Conservation (phyloP, 1,140 invertebrate species). For the Epicauta chinensis region DNA sequence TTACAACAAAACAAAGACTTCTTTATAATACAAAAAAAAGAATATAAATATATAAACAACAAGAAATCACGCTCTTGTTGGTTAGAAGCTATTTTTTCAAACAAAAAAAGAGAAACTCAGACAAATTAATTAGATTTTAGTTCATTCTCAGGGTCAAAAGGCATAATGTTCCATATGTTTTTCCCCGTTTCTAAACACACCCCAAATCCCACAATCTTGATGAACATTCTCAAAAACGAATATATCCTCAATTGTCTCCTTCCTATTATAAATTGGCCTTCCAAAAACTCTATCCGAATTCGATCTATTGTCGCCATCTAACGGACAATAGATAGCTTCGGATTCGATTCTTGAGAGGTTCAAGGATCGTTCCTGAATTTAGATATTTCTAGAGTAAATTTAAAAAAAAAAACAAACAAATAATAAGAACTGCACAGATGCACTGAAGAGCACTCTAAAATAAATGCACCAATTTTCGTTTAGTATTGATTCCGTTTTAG, state of each 20-base stretch:
- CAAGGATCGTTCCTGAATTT: too few species aligned
- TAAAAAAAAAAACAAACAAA: too few species aligned
- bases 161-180: constrained; percentile 17
- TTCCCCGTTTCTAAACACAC: too few species aligned
- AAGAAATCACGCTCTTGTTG: constrained; percentile 14
- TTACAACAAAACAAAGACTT: too few species aligned
- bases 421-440: too few species aligned
- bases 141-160: constrained; percentile 25
- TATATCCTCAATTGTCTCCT: not conserved
- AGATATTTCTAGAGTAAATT: too few species aligned
- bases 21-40: too few species aligned
- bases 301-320: not conserved
- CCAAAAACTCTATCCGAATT: not conserved
- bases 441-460: too few species aligned
- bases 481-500: too few species aligned
- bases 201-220: constrained; percentile 4
- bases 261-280: not conserved
- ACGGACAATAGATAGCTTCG: too few species aligned
- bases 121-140: constrained; percentile 14
- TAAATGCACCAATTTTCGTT: too few species aligned
- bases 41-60: not conserved
- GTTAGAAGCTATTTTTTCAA: constrained; percentile 13
- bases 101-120: constrained; percentile 8
- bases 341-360: too few species aligned
- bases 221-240: not conserved